phyloP scores from a whole-genome alignment of 2,888 invertebrate genomes.

The Apeira syringaria region DNA sequence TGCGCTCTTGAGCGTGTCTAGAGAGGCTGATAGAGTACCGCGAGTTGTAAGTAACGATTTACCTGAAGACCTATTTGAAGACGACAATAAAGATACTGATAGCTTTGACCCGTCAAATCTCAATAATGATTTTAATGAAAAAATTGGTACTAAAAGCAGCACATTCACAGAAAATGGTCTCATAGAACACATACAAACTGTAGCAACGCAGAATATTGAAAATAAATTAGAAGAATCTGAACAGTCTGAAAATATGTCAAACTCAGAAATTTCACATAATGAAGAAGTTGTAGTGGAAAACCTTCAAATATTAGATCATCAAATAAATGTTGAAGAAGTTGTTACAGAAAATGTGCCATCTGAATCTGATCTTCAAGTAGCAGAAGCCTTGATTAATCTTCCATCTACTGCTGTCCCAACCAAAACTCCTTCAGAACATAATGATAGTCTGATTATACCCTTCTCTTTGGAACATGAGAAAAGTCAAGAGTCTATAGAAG shows the following conservation, averaged over 20 bases:
- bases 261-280: constrained; percentile 25
- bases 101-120: constrained; percentile 1
- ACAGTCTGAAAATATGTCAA: constrained; percentile 3
- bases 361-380: constrained; percentile 77
- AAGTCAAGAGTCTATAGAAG: constrained; percentile 38
- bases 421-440: constrained; percentile 44
- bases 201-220: constrained; percentile 7
- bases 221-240: constrained; percentile 5
- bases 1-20: constrained; percentile 70
- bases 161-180: constrained; percentile 13
- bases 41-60: constrained; percentile 67
- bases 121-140: constrained; percentile 6
- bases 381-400: constrained; percentile 74
- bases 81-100: constrained; percentile 52
- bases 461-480: constrained; percentile 22
- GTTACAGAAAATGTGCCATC: constrained; percentile 56
- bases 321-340: constrained; percentile 11
- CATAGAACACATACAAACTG: constrained; percentile 10
- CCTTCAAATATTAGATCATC: constrained; percentile 5
- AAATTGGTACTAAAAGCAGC: constrained; percentile 1
- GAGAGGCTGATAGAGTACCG: constrained; percentile 71
- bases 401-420: constrained; percentile 67
- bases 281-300: constrained; percentile 21
- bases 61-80: constrained; percentile 76
- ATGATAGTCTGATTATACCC: constrained; percentile 35